A percentile compares a stretch with the other conserved stretches of the same genome.
Evolutionary conservation across 2,888 invertebrate species (phyloP).

Genomic region (Dynastes grantii): DNA sequence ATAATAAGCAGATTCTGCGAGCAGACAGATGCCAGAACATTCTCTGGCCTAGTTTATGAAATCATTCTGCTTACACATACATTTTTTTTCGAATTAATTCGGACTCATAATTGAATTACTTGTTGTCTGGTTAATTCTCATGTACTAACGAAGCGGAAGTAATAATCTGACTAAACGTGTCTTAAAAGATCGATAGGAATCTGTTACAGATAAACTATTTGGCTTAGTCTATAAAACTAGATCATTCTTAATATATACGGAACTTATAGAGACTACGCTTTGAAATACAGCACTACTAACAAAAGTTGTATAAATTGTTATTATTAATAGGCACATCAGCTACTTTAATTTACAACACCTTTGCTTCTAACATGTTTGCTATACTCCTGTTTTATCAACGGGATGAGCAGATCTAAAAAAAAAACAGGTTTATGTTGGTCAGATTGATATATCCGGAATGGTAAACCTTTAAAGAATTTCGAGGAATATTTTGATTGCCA

Average conservation of each 20-base stretch:
- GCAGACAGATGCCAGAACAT: neutral
- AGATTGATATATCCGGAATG: neutral
- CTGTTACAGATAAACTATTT: too few relatives aligned
- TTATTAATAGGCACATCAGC: neutral
- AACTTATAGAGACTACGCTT: too few relatives aligned
- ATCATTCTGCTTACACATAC: neutral
- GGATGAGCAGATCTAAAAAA: neutral
- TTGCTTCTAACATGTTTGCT: neutral
- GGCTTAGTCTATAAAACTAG: neutral
- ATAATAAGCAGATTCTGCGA: slow-evolving; percentile 2
- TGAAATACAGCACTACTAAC: neutral
- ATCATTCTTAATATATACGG: neutral
- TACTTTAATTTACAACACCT: neutral
- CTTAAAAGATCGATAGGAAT: too few relatives aligned
- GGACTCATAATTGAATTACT: too few relatives aligned
- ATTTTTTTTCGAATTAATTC: too few relatives aligned
- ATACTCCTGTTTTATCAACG: neutral
- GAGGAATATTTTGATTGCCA: too few relatives aligned
- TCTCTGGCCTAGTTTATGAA: neutral
- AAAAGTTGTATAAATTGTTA: slow-evolving; percentile 15
- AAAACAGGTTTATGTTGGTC: neutral
- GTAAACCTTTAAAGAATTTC: neutral
- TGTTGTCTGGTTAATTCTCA: too few relatives aligned
- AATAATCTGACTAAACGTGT: too few relatives aligned
- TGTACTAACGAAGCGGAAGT: too few relatives aligned